Conservation (phyloP, 2,797 vertebrate species). For the Tapirus indicus region DNA sequence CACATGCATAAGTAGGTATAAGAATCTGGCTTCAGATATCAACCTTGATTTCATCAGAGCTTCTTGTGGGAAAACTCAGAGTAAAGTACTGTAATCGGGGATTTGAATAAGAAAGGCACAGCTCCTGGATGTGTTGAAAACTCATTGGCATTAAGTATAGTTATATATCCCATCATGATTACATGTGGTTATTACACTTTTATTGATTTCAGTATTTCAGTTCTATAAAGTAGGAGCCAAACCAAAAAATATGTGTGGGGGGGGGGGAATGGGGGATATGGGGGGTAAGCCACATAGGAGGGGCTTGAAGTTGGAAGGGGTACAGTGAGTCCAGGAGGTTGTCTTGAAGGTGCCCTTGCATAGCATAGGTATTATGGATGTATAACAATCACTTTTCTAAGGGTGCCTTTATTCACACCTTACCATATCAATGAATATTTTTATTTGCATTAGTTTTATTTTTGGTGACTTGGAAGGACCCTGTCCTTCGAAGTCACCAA, state of each 20-base stretch:
- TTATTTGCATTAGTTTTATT: slow-evolving; percentile 55
- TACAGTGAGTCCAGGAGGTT: neutral
- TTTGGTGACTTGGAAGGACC: slow-evolving; percentile 26
- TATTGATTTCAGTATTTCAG: neutral
- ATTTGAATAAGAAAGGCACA: slow-evolving; percentile 36
- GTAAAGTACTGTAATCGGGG: neutral
- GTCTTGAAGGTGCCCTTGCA: neutral
- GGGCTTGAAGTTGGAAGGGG: neutral
- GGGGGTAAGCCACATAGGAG: neutral
- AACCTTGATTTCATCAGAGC: slow-evolving; percentile 23
- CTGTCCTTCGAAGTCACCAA: neutral
- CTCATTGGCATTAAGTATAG: neutral
- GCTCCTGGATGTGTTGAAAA: slow-evolving; percentile 19
- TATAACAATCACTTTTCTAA: slow-evolving; percentile 35
- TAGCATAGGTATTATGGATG: neutral
- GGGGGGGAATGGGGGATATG: fast-evolving
- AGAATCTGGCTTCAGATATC: neutral
- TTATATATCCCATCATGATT: neutral
- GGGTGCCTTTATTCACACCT: slow-evolving; percentile 27
- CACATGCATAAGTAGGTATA: neutral
- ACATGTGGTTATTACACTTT: neutral
- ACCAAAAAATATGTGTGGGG: neutral
- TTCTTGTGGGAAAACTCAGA: slow-evolving; percentile 23
- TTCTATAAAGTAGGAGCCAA: slow-evolving; percentile 26
- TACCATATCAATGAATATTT: neutral